These are phyloP conservation scores for Tachyglossus aculeatus DNA, from an alignment of 2,797 vertebrate genomes.

Conservation along the genomic window DNA sequence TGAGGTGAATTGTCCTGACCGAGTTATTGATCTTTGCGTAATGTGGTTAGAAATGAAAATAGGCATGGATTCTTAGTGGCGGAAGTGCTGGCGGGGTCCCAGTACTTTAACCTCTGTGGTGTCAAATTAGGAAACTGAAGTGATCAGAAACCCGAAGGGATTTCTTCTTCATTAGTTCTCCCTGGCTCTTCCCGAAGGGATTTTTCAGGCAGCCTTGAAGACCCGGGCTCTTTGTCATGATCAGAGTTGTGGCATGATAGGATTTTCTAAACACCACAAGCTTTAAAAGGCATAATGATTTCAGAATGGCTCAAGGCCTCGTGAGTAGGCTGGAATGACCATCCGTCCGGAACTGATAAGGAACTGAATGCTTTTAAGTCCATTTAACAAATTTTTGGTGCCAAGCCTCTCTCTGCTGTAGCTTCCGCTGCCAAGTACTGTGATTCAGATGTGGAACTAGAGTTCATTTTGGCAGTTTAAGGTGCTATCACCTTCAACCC, in stretches of 20 bases:
- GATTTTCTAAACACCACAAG: constrained; percentile 49
- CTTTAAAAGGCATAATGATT: constrained; percentile 20
- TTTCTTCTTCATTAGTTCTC: constrained; percentile 44
- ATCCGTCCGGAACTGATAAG: background rate
- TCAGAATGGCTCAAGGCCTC: constrained; percentile 24
- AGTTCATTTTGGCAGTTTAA: too few relatives aligned
- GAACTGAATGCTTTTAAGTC: constrained; percentile 12
- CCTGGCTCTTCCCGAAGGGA: constrained; percentile 13
- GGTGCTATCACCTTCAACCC: too few relatives aligned
- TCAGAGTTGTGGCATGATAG: background rate
- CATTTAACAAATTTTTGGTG: constrained; percentile 50
- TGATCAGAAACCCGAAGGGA: constrained; percentile 45
- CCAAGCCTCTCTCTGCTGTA: constrained; percentile 33
- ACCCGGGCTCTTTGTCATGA: constrained; percentile 18
- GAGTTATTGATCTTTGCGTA: constrained; percentile 52
- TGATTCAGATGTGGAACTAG: background rate
- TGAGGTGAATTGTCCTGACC: constrained; percentile 47
- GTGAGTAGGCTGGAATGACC: too few relatives aligned
- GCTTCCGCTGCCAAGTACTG: background rate
- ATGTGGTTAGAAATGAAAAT: constrained; percentile 39
- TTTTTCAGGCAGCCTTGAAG: constrained; percentile 45
- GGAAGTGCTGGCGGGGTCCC: constrained; percentile 26
- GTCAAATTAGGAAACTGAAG: constrained; percentile 39
- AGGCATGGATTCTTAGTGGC: constrained; percentile 31
- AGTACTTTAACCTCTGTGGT: constrained; percentile 36